Evolutionary conservation across 2,113 vertebrate genomes (phyloP).

Genomic region (Chrysemys picta): DNA sequence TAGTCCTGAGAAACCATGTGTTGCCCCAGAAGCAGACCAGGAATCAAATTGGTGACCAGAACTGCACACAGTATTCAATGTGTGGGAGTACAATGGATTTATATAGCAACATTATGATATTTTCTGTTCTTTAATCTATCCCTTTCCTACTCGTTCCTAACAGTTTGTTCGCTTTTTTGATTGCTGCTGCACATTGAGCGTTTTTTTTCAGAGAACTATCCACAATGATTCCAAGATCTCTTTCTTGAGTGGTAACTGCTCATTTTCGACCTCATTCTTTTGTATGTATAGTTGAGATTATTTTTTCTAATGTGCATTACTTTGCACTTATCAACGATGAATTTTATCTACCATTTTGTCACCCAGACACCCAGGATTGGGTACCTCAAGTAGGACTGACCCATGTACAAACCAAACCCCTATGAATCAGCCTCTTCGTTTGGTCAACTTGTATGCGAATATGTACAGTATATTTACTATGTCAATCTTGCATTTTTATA

Average conservation of each 20-base stretch:
- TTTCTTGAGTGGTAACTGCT: not conserved
- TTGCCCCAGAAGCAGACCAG: not conserved
- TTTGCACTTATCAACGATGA: not conserved
- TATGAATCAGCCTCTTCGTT: not conserved
- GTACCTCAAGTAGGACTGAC: not conserved
- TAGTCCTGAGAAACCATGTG: not conserved
- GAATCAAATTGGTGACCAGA: not conserved
- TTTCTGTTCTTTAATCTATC: not conserved
- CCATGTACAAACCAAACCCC: not conserved
- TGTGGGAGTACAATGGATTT: not conserved
- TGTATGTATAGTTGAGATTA: not conserved
- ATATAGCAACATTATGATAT: not conserved
- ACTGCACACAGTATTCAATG: not conserved
- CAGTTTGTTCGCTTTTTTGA: no score
- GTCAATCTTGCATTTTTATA: not conserved
- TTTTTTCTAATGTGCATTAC: not conserved
- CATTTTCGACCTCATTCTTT: not conserved
- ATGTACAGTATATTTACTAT: not conserved
- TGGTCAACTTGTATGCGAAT: not conserved
- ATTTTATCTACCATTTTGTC: not conserved
- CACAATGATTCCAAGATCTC: not conserved
- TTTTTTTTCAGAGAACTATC: not conserved
- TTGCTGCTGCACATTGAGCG: not conserved
- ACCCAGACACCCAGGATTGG: not conserved
- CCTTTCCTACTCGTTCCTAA: not conserved